A percentile compares a stretch with the other conserved stretches of the same genome.
Evolutionary conservation across 2,113 vertebrate genomes (phyloP).

Genomic region (Columbina picui): DNA sequence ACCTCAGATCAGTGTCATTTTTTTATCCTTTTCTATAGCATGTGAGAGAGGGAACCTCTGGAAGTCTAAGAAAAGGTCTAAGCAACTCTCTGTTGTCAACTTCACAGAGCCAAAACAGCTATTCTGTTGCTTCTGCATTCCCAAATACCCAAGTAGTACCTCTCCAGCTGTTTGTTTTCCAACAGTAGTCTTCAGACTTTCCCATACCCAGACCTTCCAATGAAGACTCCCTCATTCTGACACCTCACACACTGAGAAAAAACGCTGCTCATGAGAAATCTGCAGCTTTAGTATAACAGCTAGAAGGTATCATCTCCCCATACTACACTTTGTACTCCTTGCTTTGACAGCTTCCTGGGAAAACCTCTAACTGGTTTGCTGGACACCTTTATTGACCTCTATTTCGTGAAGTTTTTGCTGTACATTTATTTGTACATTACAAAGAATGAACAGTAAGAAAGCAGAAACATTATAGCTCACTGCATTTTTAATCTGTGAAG

Average conservation of each 20-base stretch:
- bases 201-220: background rate
- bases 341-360: background rate
- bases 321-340: background rate
- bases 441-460: background rate
- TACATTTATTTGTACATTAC: background rate
- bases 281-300: background rate
- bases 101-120: background rate
- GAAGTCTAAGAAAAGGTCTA: background rate
- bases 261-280: background rate
- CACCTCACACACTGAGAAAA: background rate
- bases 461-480: background rate
- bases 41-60: background rate
- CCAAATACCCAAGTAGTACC: fast-evolving
- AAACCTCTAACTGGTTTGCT: background rate
- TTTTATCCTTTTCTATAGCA: background rate
- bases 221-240: background rate
- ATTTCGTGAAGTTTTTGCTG: background rate
- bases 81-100: background rate
- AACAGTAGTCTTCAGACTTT: fast-evolving
- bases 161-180: background rate
- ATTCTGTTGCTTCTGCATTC: background rate
- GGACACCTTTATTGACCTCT: background rate
- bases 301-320: no score
- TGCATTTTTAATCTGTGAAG: background rate
- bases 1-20: background rate